Evolutionary conservation across 1,140 invertebrate genomes (phyloP).

Genomic region (Pogonomyrmex barbatus): DNA sequence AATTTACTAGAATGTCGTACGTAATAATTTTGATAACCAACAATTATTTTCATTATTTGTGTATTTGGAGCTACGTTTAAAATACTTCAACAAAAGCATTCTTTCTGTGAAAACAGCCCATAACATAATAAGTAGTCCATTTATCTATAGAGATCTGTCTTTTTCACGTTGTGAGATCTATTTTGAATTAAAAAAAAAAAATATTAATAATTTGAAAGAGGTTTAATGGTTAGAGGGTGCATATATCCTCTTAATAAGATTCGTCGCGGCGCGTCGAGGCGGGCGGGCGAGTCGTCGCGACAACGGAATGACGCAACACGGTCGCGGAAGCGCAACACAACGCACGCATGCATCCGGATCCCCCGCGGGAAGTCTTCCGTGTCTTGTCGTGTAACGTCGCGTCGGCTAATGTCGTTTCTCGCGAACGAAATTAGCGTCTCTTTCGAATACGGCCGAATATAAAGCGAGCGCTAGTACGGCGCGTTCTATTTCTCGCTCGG

Average conservation of each 20-base stretch:
- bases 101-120: not conserved
- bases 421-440: slow-evolving; percentile 28
- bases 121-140: not conserved
- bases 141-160: not conserved
- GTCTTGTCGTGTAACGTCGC: slow-evolving; percentile 1
- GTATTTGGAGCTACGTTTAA: too few species aligned
- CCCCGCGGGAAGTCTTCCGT: slow-evolving; percentile 40
- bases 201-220: slow-evolving; percentile 1
- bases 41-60: too few species aligned
- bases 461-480: slow-evolving; percentile 19
- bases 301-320: not conserved
- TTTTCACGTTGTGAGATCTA: not conserved
- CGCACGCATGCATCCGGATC: slow-evolving; percentile 45
- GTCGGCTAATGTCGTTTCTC: slow-evolving; percentile 27
- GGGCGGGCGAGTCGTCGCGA: slow-evolving; percentile 15
- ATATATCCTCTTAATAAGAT: slow-evolving; percentile 48
- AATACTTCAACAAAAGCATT: too few species aligned
- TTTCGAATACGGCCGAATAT: slow-evolving; percentile 41
- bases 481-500: slow-evolving; percentile 52
- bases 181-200: not conserved
- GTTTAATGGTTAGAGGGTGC: not conserved
- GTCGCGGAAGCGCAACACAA: not conserved
- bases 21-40: too few species aligned
- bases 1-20: too few species aligned
- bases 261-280: slow-evolving; percentile 1